phyloP scores from a whole-genome alignment of 2,888 invertebrate genomes.

The Diadegma fenestrale region DNA sequence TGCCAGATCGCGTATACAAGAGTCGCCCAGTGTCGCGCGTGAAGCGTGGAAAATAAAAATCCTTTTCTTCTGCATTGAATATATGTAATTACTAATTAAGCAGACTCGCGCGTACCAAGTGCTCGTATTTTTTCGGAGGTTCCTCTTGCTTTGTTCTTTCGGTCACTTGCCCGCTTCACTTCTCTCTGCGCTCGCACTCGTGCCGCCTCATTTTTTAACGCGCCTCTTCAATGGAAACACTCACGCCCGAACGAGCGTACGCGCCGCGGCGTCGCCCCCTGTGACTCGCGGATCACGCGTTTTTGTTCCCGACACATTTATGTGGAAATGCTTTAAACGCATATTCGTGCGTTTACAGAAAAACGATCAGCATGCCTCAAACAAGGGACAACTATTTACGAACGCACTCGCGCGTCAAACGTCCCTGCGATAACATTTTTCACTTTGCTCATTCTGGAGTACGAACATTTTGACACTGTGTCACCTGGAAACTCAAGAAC shows the following conservation, averaged over 20 bases:
- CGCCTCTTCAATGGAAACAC: conserved; percentile 82
- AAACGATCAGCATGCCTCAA: conserved; percentile 28
- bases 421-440: too few relatives aligned
- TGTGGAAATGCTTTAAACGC: conserved; percentile 24
- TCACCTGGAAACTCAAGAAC: conserved; percentile 61
- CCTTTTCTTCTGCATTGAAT: conserved; percentile 81
- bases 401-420: conserved; percentile 58
- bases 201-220: conserved; percentile 78
- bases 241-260: conserved; percentile 82
- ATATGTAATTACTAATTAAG: conserved; percentile 85
- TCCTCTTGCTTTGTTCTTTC: conserved; percentile 36
- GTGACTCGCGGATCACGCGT: conserved; percentile 62
- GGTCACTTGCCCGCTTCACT: conserved; percentile 44
- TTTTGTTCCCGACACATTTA: conserved; percentile 33
- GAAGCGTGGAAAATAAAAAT: conserved; percentile 42
- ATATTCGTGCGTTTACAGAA: conserved; percentile 50
- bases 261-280: conserved; percentile 76
- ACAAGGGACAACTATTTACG: conserved; percentile 56
- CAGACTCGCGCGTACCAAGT: conserved; percentile 81
- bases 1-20: conserved; percentile 15
- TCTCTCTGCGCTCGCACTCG: conserved; percentile 52
- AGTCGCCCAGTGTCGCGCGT: neutral
- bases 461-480: conserved; percentile 79
- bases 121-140: conserved; percentile 70
- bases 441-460: conserved; percentile 64